Evolutionary conservation across 2,113 vertebrate species (phyloP).

Genomic region (Tor tambroides): DNA sequence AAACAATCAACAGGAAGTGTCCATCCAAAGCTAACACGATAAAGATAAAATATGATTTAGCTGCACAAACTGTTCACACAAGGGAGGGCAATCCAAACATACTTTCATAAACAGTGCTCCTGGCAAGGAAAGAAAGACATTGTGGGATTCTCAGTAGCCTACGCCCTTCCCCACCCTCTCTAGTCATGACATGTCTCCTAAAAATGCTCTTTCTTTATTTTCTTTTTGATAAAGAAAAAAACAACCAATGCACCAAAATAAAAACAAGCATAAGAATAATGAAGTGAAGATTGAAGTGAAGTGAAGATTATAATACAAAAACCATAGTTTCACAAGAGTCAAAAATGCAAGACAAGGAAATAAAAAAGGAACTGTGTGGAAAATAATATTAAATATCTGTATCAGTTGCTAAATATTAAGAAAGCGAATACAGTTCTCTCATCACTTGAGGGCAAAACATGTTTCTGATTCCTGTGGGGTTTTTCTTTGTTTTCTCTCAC

Average conservation of each 20-base stretch:
- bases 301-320: not conserved
- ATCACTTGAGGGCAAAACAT: not conserved
- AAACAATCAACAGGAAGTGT: slow-evolving; percentile 43
- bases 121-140: slow-evolving; percentile 52
- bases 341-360: not conserved
- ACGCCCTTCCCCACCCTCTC: slow-evolving; percentile 46
- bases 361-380: not conserved
- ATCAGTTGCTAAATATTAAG: not conserved
- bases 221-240: slow-evolving; percentile 3
- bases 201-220: slow-evolving; percentile 34
- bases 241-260: not conserved
- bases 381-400: not conserved
- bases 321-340: not conserved
- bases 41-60: slow-evolving; percentile 34
- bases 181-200: slow-evolving; percentile 49
- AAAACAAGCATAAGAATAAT: slow-evolving; percentile 13
- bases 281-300: not conserved
- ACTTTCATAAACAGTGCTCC: slow-evolving; percentile 54
- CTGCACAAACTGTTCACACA: slow-evolving; percentile 24
- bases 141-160: slow-evolving; percentile 48
- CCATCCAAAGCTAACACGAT: slow-evolving; percentile 4
- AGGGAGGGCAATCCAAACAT: slow-evolving; percentile 39
- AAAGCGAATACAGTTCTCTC: not conserved
- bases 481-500: not conserved
- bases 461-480: not conserved